These are phyloP conservation scores for Centropyge bicolor DNA, from an alignment of 2,797 vertebrate species.

Conservation along the genomic window DNA sequence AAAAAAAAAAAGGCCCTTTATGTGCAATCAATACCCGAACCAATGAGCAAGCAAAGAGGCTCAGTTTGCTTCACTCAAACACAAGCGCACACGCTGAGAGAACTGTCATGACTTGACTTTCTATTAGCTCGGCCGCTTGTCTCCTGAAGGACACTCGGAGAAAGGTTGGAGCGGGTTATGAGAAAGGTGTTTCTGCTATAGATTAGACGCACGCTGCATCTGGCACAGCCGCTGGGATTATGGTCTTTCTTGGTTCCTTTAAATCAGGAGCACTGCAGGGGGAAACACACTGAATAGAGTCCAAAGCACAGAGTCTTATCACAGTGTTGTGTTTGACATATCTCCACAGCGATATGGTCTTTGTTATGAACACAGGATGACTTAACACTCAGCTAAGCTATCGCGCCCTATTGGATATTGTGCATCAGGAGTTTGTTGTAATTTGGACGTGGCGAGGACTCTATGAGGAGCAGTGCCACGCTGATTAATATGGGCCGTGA, in stretches of 20 bases:
- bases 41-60: conserved; percentile 66
- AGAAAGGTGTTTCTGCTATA: conserved; percentile 47
- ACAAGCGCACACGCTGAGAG: conserved; percentile 41
- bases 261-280: conserved; percentile 24
- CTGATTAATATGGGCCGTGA: conserved; percentile 74
- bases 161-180: conserved; percentile 52
- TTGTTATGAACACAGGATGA: conserved; percentile 36
- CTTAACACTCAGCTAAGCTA: conserved; percentile 43
- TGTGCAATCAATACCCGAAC: conserved; percentile 82
- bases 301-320: conserved; percentile 45
- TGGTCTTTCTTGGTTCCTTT: conserved; percentile 21
- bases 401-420: conserved; percentile 32
- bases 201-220: conserved; percentile 29
- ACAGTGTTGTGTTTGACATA: conserved; percentile 38
- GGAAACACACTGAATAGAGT: conserved; percentile 17
- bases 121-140: conserved; percentile 62
- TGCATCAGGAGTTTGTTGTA: conserved; percentile 34
- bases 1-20: conserved; percentile 76
- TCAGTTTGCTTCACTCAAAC: conserved; percentile 61
- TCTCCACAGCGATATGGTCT: conserved; percentile 35
- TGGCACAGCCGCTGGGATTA: conserved; percentile 36
- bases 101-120: conserved; percentile 62
- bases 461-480: conserved; percentile 40
- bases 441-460: conserved; percentile 40
- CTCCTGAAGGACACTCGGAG: conserved; percentile 62